Conservation (phyloP, 2,888 invertebrate species). For the Cremastinae sp. region DNA sequence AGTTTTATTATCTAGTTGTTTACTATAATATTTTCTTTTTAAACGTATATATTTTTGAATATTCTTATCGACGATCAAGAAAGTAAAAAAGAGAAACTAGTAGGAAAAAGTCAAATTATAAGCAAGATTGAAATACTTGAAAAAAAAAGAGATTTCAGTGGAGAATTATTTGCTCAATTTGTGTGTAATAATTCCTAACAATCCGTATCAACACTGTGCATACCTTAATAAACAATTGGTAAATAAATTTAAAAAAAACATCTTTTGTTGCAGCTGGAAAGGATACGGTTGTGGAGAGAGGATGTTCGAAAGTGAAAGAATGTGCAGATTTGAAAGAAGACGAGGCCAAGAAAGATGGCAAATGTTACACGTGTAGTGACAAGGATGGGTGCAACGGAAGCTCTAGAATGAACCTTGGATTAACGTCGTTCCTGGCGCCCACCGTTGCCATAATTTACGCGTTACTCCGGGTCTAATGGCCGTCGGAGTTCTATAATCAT, state of each 20-base stretch:
- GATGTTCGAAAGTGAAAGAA: constrained; percentile 10
- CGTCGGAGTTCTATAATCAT: too few relatives aligned
- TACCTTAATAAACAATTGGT: too few relatives aligned
- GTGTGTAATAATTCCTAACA: too few relatives aligned
- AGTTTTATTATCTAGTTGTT: background rate
- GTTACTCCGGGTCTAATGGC: constrained; percentile 28
- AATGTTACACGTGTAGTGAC: constrained; percentile 30
- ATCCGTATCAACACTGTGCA: too few relatives aligned
- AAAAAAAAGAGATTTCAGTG: too few relatives aligned
- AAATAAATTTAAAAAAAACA: background rate
- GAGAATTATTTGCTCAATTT: too few relatives aligned
- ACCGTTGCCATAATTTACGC: too few relatives aligned
- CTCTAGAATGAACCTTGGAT: constrained; percentile 32
- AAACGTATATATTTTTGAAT: too few relatives aligned
- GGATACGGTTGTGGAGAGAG: constrained; percentile 14
- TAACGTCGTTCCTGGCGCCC: constrained; percentile 38
- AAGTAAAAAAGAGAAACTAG: too few relatives aligned
- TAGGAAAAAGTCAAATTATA: too few relatives aligned
- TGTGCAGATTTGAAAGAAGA: background rate
- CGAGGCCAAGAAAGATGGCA: background rate
- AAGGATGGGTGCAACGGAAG: constrained; percentile 56
- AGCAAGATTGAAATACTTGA: too few relatives aligned
- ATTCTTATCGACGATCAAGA: too few relatives aligned
- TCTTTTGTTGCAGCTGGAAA: constrained; percentile 1
- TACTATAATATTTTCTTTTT: background rate